Evolutionary conservation across 2,113 vertebrate species (phyloP).

Genomic region (Sinocyclocheilus anophthalmus): DNA sequence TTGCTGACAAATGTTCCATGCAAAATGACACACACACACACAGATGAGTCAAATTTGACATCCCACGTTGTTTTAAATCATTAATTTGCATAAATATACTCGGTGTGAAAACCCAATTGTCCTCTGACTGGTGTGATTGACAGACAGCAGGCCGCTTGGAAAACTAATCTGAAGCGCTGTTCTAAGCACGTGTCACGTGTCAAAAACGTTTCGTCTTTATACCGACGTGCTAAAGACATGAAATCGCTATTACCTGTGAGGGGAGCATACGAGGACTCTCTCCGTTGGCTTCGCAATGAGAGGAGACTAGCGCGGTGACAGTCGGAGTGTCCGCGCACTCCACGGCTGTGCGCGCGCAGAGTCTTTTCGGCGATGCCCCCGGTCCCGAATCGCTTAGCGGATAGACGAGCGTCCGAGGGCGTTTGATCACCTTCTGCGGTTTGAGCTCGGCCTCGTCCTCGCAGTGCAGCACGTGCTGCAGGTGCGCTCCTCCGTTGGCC

Average conservation of each 20-base stretch:
- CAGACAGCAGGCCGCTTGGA: background rate
- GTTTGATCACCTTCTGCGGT: conserved; percentile 74
- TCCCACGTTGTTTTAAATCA: conserved; percentile 6
- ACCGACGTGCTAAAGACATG: background rate
- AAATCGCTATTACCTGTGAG: conserved; percentile 79
- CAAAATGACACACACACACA: conserved; percentile 11
- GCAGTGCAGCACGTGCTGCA: conserved; percentile 69
- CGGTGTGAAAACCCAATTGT: background rate
- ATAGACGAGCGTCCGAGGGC: conserved; percentile 73
- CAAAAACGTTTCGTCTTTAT: background rate
- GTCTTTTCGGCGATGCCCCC: conserved; percentile 81
- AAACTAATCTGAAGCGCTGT: background rate
- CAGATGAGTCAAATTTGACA: conserved; percentile 36
- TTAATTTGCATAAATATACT: conserved; percentile 4
- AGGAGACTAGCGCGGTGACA: conserved; percentile 69
- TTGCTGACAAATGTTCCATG: conserved; percentile 40
- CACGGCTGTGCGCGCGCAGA: conserved; percentile 71
- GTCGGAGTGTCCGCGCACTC: conserved; percentile 72
- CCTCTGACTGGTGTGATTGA: conserved; percentile 11
- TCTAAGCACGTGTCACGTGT: background rate
- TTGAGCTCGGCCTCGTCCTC: conserved; percentile 69
- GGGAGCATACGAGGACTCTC: conserved; percentile 76
- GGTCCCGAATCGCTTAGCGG: conserved; percentile 63
- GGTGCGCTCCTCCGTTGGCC: conserved; percentile 65
- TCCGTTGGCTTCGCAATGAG: conserved; percentile 77